Conservation (phyloP, 1,140 invertebrate genomes). For the Cydia strobilella region DNA sequence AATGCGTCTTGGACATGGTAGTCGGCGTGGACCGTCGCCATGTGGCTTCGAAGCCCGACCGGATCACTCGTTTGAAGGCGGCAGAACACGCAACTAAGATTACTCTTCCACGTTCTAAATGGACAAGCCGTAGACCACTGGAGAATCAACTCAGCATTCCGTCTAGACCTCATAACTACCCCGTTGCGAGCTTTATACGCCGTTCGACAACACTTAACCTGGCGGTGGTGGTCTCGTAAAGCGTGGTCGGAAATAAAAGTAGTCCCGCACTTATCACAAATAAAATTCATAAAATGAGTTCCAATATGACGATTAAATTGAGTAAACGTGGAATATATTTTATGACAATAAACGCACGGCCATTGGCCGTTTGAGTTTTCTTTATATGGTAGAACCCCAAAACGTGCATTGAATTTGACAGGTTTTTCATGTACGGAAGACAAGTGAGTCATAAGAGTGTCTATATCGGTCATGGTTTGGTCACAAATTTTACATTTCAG, state of each 20-base stretch:
- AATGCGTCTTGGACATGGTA: constrained; percentile 67
- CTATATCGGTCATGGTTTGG: constrained; percentile 54
- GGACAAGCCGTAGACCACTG: constrained; percentile 68
- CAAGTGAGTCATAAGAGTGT: constrained; percentile 65
- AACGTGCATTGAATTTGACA: constrained; percentile 65
- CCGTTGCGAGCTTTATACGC: constrained; percentile 69
- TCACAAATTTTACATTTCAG: constrained; percentile 67
- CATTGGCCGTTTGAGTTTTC: constrained; percentile 53
- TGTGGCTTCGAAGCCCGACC: constrained; percentile 55
- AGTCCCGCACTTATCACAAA: constrained; percentile 70
- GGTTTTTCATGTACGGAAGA: constrained; percentile 60
- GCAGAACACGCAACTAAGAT: constrained; percentile 73
- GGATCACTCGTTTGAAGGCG: constrained; percentile 65
- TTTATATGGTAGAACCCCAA: constrained; percentile 69
- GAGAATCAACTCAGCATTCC: constrained; percentile 68
- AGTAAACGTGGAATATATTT: constrained; percentile 55
- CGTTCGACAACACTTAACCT: constrained; percentile 67
- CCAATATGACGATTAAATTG: constrained; percentile 65
- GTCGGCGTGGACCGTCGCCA: constrained; percentile 59
- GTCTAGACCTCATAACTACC: constrained; percentile 55
- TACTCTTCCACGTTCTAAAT: constrained; percentile 69
- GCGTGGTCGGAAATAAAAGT: constrained; percentile 65
- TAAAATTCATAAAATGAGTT: constrained; percentile 68
- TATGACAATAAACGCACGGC: constrained; percentile 66
- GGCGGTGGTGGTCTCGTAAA: constrained; percentile 60